phyloP scores from a whole-genome alignment of 2,888 invertebrate genomes.

The Andrena camellia region DNA sequence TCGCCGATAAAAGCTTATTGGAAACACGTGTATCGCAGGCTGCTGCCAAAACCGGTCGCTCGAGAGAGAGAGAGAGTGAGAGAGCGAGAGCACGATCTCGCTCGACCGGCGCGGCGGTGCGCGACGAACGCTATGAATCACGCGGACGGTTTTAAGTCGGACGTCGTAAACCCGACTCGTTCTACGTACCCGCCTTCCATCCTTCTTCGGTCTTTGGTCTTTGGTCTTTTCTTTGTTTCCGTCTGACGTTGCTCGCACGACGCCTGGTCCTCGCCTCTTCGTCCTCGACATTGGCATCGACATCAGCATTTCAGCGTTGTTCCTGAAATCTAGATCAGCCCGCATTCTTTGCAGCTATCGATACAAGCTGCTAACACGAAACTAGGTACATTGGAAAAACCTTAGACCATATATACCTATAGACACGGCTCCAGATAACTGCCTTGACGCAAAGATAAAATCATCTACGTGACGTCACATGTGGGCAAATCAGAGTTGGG shows the following conservation, averaged over 20 bases:
- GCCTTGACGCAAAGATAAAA: too few species aligned
- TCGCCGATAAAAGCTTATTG: slow-evolving; percentile 81
- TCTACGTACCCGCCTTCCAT: slow-evolving; percentile 21
- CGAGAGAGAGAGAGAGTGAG: slow-evolving; percentile 29
- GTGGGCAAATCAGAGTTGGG: too few species aligned
- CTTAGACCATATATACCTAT: too few species aligned
- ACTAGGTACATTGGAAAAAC: too few species aligned
- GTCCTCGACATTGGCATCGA: not conserved
- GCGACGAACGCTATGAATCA: slow-evolving; percentile 74
- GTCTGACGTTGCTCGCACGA: not conserved
- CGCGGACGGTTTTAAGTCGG: slow-evolving; percentile 80
- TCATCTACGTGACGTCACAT: too few species aligned
- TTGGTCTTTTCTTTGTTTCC: slow-evolving; percentile 42
- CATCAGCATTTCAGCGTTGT: too few species aligned
- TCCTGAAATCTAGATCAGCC: too few species aligned
- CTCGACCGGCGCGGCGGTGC: slow-evolving; percentile 27
- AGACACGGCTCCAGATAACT: too few species aligned
- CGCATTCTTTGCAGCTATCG: too few species aligned
- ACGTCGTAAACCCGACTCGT: slow-evolving; percentile 73
- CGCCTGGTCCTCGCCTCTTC: slow-evolving; percentile 6
- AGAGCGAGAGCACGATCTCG: slow-evolving; percentile 43
- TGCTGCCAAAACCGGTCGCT: slow-evolving; percentile 81
- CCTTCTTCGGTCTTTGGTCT: slow-evolving; percentile 16
- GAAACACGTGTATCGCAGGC: slow-evolving; percentile 79
- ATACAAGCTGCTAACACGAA: too few species aligned